Conservation (phyloP, 2,888 invertebrate species). For the Tineola bisselliella region DNA sequence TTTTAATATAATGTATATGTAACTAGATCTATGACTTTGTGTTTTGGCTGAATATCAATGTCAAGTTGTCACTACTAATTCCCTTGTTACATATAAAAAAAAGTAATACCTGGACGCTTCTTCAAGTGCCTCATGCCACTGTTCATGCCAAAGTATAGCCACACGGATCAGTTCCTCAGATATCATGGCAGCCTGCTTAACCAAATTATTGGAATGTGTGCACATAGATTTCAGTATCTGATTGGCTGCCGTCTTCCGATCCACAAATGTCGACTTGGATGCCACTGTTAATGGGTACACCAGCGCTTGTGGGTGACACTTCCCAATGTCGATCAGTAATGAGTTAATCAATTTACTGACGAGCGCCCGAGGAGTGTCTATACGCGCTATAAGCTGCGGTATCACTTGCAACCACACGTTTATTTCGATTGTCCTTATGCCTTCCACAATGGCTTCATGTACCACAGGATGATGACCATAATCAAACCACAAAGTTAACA, state of each 20-base stretch:
- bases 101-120: constrained; percentile 82
- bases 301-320: constrained; percentile 96
- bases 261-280: constrained; percentile 88
- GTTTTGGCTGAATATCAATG: no score
- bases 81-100: no score
- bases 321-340: constrained; percentile 94
- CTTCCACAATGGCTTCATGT: constrained; percentile 91
- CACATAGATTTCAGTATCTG: constrained; percentile 95
- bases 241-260: constrained; percentile 90
- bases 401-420: constrained; percentile 99
- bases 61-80: no score
- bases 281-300: constrained; percentile 98
- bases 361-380: constrained; percentile 90
- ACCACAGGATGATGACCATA: constrained; percentile 95
- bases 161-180: constrained; percentile 97
- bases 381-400: constrained; percentile 97
- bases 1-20: no score
- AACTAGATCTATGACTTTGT: no score
- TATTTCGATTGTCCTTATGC: constrained; percentile 92
- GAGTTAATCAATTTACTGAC: constrained; percentile 93
- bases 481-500: constrained; percentile 97
- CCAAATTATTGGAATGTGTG: constrained; percentile 90
- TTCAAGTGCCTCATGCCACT: constrained; percentile 98
- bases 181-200: constrained; percentile 96
- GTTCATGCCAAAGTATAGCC: constrained; percentile 99